Conservation (phyloP, 2,113 vertebrate genomes). For the Vireo altiloquus region DNA sequence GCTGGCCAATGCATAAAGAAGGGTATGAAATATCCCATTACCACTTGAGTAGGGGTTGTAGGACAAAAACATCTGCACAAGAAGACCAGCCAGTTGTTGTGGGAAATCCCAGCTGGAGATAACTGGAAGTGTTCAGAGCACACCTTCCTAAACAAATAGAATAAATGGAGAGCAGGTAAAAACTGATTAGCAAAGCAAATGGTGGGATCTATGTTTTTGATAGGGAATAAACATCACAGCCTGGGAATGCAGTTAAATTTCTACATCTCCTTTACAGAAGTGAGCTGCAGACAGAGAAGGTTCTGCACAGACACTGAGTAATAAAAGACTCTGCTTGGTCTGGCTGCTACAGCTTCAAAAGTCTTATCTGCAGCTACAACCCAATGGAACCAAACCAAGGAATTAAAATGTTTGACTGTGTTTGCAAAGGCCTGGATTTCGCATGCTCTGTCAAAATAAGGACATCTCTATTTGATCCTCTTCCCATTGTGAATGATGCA, state of each 20-base stretch:
- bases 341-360: neutral
- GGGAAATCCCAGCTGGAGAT: neutral
- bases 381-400: neutral
- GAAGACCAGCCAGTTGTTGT: rapidly evolving
- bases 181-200: neutral
- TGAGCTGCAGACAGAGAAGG: neutral
- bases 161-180: neutral
- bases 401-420: neutral
- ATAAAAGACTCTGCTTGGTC: neutral
- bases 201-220: neutral
- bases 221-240: neutral
- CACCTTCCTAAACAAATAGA: neutral
- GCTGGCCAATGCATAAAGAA: neutral
- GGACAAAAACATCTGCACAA: neutral
- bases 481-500: neutral
- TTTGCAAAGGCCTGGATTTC: neutral
- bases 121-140: neutral
- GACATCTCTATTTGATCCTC: neutral
- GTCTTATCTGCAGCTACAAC: neutral
- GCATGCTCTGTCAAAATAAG: neutral
- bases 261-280: neutral
- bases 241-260: neutral
- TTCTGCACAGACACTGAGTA: neutral
- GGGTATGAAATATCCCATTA: neutral
- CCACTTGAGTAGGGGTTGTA: rapidly evolving